A percentile compares a stretch with the other conserved stretches of the same genome.
These are phyloP conservation scores for Belgica antarctica DNA, from an alignment of 2,888 invertebrate species.

Conservation along the genomic window DNA sequence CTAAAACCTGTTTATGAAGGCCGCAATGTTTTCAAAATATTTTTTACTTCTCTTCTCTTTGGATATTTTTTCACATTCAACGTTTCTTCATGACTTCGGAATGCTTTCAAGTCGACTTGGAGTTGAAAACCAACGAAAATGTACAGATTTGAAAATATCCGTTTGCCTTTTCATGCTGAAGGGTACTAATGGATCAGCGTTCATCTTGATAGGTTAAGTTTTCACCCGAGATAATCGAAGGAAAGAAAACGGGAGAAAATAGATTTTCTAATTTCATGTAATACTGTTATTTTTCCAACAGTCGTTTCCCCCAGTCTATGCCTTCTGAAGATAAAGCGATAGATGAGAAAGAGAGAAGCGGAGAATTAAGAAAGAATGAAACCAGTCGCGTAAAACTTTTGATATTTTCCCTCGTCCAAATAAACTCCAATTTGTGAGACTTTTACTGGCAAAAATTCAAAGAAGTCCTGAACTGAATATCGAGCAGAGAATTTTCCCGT, in stretches of 20 bases:
- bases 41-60: conserved; percentile 43
- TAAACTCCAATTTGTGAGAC: too few species aligned
- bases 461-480: conserved; percentile 1
- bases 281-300: conserved; percentile 30
- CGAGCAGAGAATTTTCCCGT: background rate
- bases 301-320: conserved; percentile 29
- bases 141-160: background rate
- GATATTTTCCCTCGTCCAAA: too few species aligned
- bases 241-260: background rate
- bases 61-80: conserved; percentile 39
- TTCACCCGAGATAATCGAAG: background rate
- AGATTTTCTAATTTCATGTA: conserved; percentile 26
- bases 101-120: conserved; percentile 19
- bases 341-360: conserved; percentile 9
- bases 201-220: background rate
- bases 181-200: background rate
- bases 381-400: conserved; percentile 30
- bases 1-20: conserved; percentile 43
- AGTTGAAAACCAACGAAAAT: background rate
- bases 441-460: background rate
- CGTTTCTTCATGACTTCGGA: conserved; percentile 40
- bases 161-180: conserved; percentile 5
- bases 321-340: background rate
- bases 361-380: conserved; percentile 28
- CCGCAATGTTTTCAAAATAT: conserved; percentile 41